Base-by-base conservation (phyloP, 2,888 invertebrate species). In the Aelia acuminata region DNA sequence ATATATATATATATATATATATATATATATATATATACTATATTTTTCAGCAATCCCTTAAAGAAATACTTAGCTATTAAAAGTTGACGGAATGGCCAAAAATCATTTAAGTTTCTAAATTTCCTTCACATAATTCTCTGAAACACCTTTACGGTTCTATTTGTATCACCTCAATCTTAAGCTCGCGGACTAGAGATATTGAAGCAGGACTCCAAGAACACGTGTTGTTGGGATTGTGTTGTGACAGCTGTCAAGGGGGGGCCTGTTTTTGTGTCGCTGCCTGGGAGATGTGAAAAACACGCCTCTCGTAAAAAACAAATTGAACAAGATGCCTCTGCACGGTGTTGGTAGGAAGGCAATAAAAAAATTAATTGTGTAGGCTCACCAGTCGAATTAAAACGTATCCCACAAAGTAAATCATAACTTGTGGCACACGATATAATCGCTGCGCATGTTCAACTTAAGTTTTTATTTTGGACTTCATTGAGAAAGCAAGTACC, bases 231-330 rank as follows among this genome's bases (percentile, higher is more conserved):
- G 75, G 80, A 80, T 80, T 80, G 22, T 47, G 80, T 80, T 80
- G 80, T 80, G 80, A 80, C 80, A 80, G 39, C 80, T 80, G 80
- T 80, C 80, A 80, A 39, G 39, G 80, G 70, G 35, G 35, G 22
- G n/a, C n/a, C 39, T 80, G 63, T 70, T 80, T 80, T 80, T 80
- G 43, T 47, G 43, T 35, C 39, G 31, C 80, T 22, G 43, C 80
- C 80, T 70, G 63, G 63, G 80, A n/a, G 80, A 80, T 80, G 80
- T 80, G 39, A 80, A 70, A 70, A 80, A 80, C 80, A 80, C n/a
- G 10, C n/a, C 43, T n/a, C n/a, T 43, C 43, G 43, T 80, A 80
- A 80, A 43, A 80, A 80, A 80, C 80, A 80, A 80, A 80, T 80
- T 47, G 43, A 35, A 80, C 43, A 80, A 80, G 80, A 80, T 43